These are phyloP conservation scores for Epinephelus fuscoguttatus DNA, from an alignment of 2,113 vertebrate genomes.

Conservation along the genomic window DNA sequence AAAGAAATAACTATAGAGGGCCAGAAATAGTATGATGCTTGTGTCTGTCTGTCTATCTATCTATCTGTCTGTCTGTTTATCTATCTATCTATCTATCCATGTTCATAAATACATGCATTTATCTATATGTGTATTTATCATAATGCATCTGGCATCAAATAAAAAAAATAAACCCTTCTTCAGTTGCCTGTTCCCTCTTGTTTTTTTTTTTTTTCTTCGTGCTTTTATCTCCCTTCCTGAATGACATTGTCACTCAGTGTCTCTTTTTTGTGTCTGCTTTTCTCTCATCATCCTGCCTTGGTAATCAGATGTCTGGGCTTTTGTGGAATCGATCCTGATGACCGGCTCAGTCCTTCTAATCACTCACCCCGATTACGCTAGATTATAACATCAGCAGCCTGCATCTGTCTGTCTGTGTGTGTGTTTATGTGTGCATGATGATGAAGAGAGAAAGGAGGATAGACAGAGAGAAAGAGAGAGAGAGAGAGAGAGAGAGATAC, in stretches of 20 bases:
- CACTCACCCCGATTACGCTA: constrained; percentile 72
- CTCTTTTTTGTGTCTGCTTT: constrained; percentile 8
- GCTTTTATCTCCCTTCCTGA: background rate
- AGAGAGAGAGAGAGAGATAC: constrained; percentile 48
- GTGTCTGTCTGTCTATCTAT: constrained; percentile 23
- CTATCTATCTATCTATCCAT: background rate
- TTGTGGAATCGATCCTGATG: constrained; percentile 67
- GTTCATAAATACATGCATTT: background rate
- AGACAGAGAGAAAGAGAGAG: constrained; percentile 27
- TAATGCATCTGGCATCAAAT: background rate
- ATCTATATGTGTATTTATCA: background rate
- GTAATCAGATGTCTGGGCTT: constrained; percentile 61
- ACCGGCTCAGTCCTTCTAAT: constrained; percentile 68
- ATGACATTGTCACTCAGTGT: background rate
- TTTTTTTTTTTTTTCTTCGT: background rate
- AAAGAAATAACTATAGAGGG: constrained; percentile 49
- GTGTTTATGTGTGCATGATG: constrained; percentile 23
- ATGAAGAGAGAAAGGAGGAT: constrained; percentile 41
- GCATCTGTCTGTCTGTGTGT: constrained; percentile 26
- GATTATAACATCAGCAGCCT: constrained; percentile 71
- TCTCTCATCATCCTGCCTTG: constrained; percentile 17
- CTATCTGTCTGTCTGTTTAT: constrained; percentile 9
- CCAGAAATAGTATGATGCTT: constrained; percentile 3
- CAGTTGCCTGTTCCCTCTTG: background rate
- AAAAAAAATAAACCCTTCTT: background rate